phyloP scores from a whole-genome alignment of 2,797 vertebrate genomes.

The Scyliorhinus canicula region DNA sequence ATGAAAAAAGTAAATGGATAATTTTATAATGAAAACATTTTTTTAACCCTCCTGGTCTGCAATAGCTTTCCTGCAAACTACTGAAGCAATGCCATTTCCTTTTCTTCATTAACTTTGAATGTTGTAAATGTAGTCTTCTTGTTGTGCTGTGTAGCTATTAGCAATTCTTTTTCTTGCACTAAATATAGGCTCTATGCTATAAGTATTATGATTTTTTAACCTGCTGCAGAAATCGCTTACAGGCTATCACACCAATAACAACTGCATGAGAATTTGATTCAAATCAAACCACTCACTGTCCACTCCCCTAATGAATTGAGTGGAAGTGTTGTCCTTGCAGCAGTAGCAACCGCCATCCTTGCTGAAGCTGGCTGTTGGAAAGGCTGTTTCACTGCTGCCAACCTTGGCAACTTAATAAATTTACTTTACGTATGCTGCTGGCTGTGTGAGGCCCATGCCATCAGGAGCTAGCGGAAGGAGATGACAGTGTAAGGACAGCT shows the following conservation, averaged over 20 bases:
- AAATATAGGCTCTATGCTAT: background rate
- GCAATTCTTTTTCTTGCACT: background rate
- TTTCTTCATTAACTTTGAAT: background rate
- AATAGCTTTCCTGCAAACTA: background rate
- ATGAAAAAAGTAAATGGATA: background rate
- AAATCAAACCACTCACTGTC: background rate
- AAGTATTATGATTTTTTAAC: background rate
- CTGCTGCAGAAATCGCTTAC: background rate
- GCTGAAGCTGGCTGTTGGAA: background rate
- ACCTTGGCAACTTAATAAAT: background rate
- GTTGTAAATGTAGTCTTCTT: background rate
- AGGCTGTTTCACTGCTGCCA: constrained; percentile 7
- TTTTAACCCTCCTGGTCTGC: background rate
- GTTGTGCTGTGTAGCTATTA: background rate
- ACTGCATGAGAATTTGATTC: background rate
- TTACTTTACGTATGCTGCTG: background rate
- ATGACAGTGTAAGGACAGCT: background rate
- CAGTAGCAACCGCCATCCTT: background rate
- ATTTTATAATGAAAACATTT: background rate
- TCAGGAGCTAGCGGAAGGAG: background rate
- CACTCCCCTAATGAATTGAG: background rate
- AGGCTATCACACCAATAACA: background rate
- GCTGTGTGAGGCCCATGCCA: background rate
- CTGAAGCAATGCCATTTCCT: background rate
- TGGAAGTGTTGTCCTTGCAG: background rate